Evolutionary conservation across 2,113 vertebrate species (phyloP).

Genomic region (Aegotheles bennettii): DNA sequence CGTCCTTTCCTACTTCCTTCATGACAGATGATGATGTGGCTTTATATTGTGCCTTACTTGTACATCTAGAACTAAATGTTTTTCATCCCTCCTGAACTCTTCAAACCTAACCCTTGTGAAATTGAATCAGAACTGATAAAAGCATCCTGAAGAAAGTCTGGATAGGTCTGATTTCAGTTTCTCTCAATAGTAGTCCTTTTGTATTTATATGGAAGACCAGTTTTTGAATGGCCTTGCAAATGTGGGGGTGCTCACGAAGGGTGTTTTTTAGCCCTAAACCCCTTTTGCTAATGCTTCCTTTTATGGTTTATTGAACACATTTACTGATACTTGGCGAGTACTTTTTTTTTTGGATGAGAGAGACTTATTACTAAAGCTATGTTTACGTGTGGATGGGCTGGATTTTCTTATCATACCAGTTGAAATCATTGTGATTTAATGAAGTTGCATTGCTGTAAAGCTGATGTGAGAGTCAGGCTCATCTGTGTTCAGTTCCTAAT

Average conservation of each 20-base stretch:
- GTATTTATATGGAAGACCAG: constrained; percentile 71
- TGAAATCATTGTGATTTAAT: constrained; percentile 53
- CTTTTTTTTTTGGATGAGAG: constrained; percentile 48
- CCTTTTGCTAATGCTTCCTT: constrained; percentile 61
- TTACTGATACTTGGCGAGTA: constrained; percentile 60
- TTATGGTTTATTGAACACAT: constrained; percentile 62
- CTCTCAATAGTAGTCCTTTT: constrained; percentile 64
- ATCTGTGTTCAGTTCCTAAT: constrained; percentile 65
- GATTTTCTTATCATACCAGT: constrained; percentile 37
- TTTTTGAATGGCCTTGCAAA: constrained; percentile 76
- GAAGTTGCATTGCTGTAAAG: constrained; percentile 30
- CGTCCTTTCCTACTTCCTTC: constrained; percentile 71
- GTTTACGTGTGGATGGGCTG: constrained; percentile 67
- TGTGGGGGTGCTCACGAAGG: constrained; percentile 52
- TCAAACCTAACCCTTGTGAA: constrained; percentile 65
- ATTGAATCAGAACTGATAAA: constrained; percentile 64
- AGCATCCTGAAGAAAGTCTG: constrained; percentile 67
- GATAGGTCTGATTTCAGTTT: constrained; percentile 62
- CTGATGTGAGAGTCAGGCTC: constrained; percentile 49
- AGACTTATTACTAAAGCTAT: constrained; percentile 64
- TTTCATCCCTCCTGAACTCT: constrained; percentile 64
- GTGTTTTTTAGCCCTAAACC: constrained; percentile 55
- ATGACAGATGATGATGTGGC: constrained; percentile 81
- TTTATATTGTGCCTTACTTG: constrained; percentile 88
- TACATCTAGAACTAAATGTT: constrained; percentile 75